phyloP scores from a whole-genome alignment of 1,140 invertebrate genomes.

The Drosophila teissieri region DNA sequence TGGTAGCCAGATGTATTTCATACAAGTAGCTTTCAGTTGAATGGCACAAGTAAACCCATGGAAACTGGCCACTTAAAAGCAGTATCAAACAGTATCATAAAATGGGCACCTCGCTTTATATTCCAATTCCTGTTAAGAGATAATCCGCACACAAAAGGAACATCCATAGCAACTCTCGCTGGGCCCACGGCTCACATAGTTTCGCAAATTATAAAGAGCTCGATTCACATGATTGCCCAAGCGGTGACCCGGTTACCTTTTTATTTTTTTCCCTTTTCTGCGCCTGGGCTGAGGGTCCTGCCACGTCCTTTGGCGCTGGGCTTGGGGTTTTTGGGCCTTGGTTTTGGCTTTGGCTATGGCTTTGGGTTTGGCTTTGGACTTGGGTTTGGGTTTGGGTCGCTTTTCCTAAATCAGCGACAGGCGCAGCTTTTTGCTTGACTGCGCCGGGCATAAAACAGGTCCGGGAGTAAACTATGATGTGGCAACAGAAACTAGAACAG shows the following conservation, averaged over 20 bases:
- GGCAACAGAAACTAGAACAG: conserved; percentile 52
- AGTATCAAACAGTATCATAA: conserved; percentile 15
- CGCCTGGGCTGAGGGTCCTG: conserved; percentile 22
- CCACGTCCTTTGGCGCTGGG: background rate
- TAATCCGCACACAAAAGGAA: conserved; percentile 29
- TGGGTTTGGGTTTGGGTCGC: conserved; percentile 16
- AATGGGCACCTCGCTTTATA: conserved; percentile 8
- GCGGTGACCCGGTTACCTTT: conserved; percentile 54
- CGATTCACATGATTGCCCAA: conserved; percentile 83
- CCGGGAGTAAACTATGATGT: conserved; percentile 52
- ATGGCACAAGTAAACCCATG: background rate
- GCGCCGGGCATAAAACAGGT: conserved; percentile 45
- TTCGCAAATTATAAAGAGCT: conserved; percentile 81
- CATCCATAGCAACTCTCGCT: conserved; percentile 33
- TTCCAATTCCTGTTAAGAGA: conserved; percentile 2
- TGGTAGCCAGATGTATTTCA: too few relatives aligned
- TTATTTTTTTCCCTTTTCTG: background rate
- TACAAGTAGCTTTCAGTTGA: too few relatives aligned
- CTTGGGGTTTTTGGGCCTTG: conserved; percentile 15
- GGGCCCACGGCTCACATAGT: conserved; percentile 60
- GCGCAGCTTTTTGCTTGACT: conserved; percentile 73
- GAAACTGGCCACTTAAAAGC: conserved; percentile 10
- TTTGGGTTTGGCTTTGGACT: conserved; percentile 10
- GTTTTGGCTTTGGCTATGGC: conserved; percentile 7
- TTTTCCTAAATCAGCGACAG: conserved; percentile 73